Base-by-base conservation (phyloP, 2,113 vertebrate genomes). In the Pelusios castaneus region DNA sequence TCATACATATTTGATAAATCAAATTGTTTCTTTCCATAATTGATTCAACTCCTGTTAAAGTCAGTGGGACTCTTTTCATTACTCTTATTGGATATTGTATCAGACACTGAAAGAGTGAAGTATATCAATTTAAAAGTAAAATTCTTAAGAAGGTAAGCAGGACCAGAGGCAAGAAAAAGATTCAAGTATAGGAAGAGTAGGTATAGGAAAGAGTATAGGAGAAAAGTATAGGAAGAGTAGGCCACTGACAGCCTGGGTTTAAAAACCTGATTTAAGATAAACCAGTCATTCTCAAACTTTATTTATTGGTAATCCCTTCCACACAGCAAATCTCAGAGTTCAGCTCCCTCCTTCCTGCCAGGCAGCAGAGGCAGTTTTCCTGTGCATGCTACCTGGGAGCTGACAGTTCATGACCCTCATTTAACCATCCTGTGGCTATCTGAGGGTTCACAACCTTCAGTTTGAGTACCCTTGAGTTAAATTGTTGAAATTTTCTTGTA, bases 31-130 rank as follows among this genome's bases (percentile, higher is more conserved):
- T 29, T 0, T 0, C 0, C 34, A 84, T 19, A 77, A 21, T 8
- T 56, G 2, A 55, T 90, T 73, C 31, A 82, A 41, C 5, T 77
- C 89, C 16, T 92, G 43, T 82, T 94, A 94, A 47, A 91, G 92
- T 91, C 60, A 82, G 12, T n/a, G 80, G 7, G 1, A 56, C 1
- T 77, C 47, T 94, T 91, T 27, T n/a, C 82, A 58, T 31, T 94
- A 19, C 56, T 89, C 55, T 80, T 25, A 83, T 31, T 94, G 94
- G 63, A 85, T 90, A 95, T 96, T 89, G 95, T 84, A 96, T 88
- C 78, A 84, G 83, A 88, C 90, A 58, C 73, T 84, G 31, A 75
- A 49, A 86, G 88, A 91, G 8, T 22, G 6, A 6, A 88, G 79
- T 43, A 56, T 43, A 11, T 29, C 83, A 87, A 45, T 80, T 93